Evolutionary conservation across 2,797 vertebrate species (phyloP).

Genomic region (Lateolabrax maculatus): DNA sequence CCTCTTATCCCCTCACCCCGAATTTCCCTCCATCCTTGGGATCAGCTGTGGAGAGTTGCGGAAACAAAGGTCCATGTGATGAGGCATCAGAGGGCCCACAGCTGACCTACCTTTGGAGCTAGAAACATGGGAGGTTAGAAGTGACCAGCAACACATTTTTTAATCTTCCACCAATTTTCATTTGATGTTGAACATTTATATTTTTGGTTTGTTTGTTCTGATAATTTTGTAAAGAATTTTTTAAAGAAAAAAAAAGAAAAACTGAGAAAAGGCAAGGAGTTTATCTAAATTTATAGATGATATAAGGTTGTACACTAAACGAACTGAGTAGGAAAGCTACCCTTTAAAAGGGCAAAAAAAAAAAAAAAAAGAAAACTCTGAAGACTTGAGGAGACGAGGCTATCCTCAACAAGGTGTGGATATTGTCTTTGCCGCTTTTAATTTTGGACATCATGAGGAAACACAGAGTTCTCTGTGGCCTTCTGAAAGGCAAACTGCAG

Average conservation of each 20-base stretch:
- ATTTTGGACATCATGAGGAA: slow-evolving; percentile 70
- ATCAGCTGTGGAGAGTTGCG: slow-evolving; percentile 58
- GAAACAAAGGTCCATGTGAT: slow-evolving; percentile 38
- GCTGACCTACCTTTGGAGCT: slow-evolving; percentile 53
- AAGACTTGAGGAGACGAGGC: slow-evolving; percentile 47
- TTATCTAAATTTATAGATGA: slow-evolving; percentile 86
- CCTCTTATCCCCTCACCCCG: slow-evolving; percentile 46
- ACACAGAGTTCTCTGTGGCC: slow-evolving; percentile 56
- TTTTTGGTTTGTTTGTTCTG: slow-evolving; percentile 75
- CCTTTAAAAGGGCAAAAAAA: slow-evolving; percentile 88
- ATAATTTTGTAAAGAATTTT: slow-evolving; percentile 85
- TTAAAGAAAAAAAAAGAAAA: slow-evolving; percentile 76
- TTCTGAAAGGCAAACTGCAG: slow-evolving; percentile 50
- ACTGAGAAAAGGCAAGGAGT: slow-evolving; percentile 73
- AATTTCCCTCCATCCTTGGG: slow-evolving; percentile 59
- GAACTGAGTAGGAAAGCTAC: slow-evolving; percentile 83
- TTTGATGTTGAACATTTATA: slow-evolving; percentile 68
- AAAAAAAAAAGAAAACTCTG: slow-evolving; percentile 34
- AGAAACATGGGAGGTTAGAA: slow-evolving; percentile 67
- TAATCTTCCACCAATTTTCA: slow-evolving; percentile 76
- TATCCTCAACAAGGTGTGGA: slow-evolving; percentile 54
- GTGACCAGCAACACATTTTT: slow-evolving; percentile 75
- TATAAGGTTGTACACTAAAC: slow-evolving; percentile 82
- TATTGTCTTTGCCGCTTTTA: slow-evolving; percentile 59
- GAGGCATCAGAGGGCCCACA: slow-evolving; percentile 40